Base-by-base conservation (phyloP, 2,888 invertebrate genomes). In the Oasisia sp. region DNA sequence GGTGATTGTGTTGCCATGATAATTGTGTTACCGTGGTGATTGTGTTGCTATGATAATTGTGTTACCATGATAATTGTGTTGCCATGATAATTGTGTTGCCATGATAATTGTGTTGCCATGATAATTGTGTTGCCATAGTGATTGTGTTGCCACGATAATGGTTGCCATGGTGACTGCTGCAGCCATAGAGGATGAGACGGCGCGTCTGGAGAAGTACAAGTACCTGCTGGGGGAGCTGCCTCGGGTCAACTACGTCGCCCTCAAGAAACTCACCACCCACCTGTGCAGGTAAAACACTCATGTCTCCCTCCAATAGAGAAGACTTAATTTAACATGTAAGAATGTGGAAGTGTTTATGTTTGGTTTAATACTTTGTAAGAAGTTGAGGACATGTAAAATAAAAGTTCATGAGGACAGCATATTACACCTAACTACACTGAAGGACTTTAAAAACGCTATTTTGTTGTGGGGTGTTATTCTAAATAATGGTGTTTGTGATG, bases 191-290 rank as follows among this genome's bases (percentile, higher is more conserved):
- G 94, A 95, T 89, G 92, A 93, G 32, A 92, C 93, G 32, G 93
- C 93, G 14, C 95, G 95, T 92, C 92, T 95, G 90, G 93, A 93
- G 38, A 95, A 94, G 94, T 96, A 96, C 94, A 94, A 97, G 94
- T 97, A 97, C 93, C 96, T 98, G 32, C 96, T 99, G 94, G 97
- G 97, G n/a, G 97, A 97, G 0, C 97, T 99, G 91, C 97, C 98
- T 14, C 95, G 97, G 0, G 97, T 98, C 14, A 97, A 98, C 91
- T 97, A 97, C 93, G 97, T 98, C 94, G 98, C 98, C 0, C 97
- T 98, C 38, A 97, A 98, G 92, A 97, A 97, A 94, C 97, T 99
- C 92, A 97, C 98, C 93, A 97, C 98, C 0, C 99, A 99, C 96
- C 97, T 99, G 90, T 97, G 93, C 92, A 95, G 95, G 96, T 96